A percentile compares a stretch with the other conserved stretches of the same genome.
Conservation (phyloP, 1,140 invertebrate species). For the Hycleus cichorii region DNA sequence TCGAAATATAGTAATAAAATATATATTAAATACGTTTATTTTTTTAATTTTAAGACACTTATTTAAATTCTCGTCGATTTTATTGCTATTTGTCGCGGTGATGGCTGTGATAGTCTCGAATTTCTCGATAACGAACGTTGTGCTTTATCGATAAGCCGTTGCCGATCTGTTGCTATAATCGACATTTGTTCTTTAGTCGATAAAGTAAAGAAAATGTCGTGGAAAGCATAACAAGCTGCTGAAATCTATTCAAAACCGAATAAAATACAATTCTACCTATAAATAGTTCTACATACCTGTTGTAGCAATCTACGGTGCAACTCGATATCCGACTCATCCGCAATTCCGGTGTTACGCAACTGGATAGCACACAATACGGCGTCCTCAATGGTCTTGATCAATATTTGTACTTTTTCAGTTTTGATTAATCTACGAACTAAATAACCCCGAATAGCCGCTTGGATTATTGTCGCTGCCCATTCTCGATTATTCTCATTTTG, state of each 20-base stretch:
- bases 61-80: too few relatives aligned
- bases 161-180: conserved; percentile 46
- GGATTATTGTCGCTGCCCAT: conserved; percentile 57
- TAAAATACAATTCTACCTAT: too few relatives aligned
- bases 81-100: not conserved
- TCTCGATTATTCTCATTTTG: not conserved
- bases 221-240: conserved; percentile 53
- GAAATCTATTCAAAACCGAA: conserved; percentile 44
- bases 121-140: conserved; percentile 9
- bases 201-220: conserved; percentile 52
- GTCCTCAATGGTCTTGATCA: conserved; percentile 75
- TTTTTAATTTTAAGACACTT: too few relatives aligned
- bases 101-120: not conserved
- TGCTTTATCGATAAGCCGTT: conserved; percentile 30
- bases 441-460: conserved; percentile 70
- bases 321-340: conserved; percentile 54
- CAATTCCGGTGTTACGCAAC: conserved; percentile 59
- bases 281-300: conserved; percentile 43
- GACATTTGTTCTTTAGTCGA: conserved; percentile 49
- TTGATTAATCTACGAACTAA: conserved; percentile 68
- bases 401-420: conserved; percentile 69
- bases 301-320: conserved; percentile 54
- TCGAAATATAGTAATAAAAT: too few relatives aligned
- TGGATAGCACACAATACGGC: conserved; percentile 67
- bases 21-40: too few relatives aligned